phyloP scores from a whole-genome alignment of 2,797 vertebrate species.

The Anas georgica region DNA sequence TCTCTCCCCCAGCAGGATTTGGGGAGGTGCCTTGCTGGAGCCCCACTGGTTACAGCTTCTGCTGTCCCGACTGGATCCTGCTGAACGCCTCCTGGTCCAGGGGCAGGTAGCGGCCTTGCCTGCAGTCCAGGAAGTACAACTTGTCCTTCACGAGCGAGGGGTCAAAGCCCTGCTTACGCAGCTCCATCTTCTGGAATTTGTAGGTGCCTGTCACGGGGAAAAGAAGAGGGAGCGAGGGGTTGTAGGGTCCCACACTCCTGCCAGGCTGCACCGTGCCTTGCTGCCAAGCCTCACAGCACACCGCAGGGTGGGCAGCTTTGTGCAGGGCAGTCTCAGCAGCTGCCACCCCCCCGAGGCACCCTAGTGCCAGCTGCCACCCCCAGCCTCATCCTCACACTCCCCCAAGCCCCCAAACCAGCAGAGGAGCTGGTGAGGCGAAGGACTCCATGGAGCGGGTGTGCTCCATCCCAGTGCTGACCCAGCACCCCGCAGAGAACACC shows the following conservation, averaged over 20 bases:
- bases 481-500: background rate
- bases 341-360: background rate
- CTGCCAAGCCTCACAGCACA: background rate
- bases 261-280: background rate
- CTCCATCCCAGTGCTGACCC: background rate
- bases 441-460: background rate
- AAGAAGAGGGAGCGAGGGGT: background rate
- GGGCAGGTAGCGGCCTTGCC: constrained; percentile 83
- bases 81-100: constrained; percentile 82
- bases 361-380: background rate
- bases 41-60: constrained; percentile 85
- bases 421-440: background rate
- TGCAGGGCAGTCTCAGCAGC: background rate
- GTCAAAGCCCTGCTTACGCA: constrained; percentile 90
- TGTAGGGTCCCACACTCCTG: background rate
- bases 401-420: background rate
- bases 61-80: constrained; percentile 87
- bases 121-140: constrained; percentile 91
- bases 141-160: constrained; percentile 83
- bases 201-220: constrained; percentile 84
- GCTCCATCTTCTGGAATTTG: constrained; percentile 94
- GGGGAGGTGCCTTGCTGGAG: background rate
- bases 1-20: background rate
- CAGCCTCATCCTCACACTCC: background rate
- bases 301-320: background rate